Base-by-base conservation (phyloP, 1,140 invertebrate species). In the Drosophila varians region DNA sequence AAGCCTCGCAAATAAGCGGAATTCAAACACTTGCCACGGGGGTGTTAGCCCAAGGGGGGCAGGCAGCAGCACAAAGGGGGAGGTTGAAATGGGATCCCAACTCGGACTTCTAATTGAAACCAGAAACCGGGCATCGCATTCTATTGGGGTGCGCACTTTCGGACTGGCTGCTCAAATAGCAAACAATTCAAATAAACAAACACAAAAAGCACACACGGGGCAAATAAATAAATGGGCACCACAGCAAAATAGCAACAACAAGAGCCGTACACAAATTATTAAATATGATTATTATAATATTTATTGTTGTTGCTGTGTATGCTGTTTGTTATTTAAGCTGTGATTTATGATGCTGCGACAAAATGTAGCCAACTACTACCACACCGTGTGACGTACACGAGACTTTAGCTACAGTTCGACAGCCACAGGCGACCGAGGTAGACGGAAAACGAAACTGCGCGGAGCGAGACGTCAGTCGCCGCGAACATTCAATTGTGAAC, bases 331-430 rank as follows among this genome's bases (percentile, higher is more conserved):
- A 70, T 82, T 82, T 77, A 65, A 71, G 56, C 77, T 73, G 51
- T 86, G 80, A 86, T 84, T 84, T 84, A 86, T 86, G 79, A 76
- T 54, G 79, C 79, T 84, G 79, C 80, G 80, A 70, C 82, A 87
- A 86, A 83, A 71, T 42, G 38, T 28, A 61, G 45, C 45, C 4
- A 23, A 12, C 8, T 28, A 12, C 23, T 12, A 28, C 46, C 26
- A 26, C 12, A 11, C 12, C 23, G 56, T 40, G 58, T 82, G 77
- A 82, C 77, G 77, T 82, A 77, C 55, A 38, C 49, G 49, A 31
- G 19, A 53, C 53, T 40, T 38, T 18, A 43, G 48, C 25, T 47
- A 12, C 38, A 70, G 66, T 70, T 70, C 47, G 31, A 60, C 6
- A 70, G 42, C 18, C 66, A 57, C 65, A 71, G 49, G 42, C 14